Base-by-base conservation (phyloP, 2,113 vertebrate genomes). In the Ramphastos sulfuratus region DNA sequence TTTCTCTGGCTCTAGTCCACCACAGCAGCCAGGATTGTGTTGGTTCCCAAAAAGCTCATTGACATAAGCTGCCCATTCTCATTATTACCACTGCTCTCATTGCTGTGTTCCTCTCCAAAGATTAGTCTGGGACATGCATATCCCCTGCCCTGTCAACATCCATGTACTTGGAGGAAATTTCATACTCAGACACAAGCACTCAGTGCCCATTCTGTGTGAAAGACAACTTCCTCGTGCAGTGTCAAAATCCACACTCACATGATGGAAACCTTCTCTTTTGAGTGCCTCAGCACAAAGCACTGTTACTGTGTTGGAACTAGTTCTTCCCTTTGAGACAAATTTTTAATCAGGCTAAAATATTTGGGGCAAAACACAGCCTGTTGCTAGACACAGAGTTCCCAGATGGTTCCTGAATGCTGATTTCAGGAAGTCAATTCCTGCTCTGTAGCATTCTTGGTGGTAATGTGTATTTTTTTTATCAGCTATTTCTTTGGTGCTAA, bases 401-500 rank as follows among this genome's bases (percentile, higher is more conserved):
- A 96, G 91, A 90, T 79, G 92, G 67, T 37, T 12, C 48, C 39
- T 30, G 65, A 69, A 77, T 0, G 24, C 85, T 91, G 54, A 60
- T 4, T 3, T 82, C 91, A 82, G 90, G 81, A 89, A 95, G 84
- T 30, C 77, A 60, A 5, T 10, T 58, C 66, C 55, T 86, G 48
- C 89, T 87, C 86, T 93, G 92, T 35, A 79, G 44, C 82, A 48
- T 31, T 50, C 77, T 84, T 46, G 63, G 86, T 75, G 74, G 92
- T 61, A 91, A 95, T 28, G 50, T 54, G 54, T 12, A 81, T 82
- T 93, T 93, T 95, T 93, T 95, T 87, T 94, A 90, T 89, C 95
- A 63, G 58, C 73, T 66, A 76, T 92, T 95, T 92, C 86, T 94
- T 87, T 2, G 31, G 77, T 87, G 89, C 80, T 93, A 94, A 94